These are phyloP conservation scores for Orchesella flavescens DNA, from an alignment of 2,888 invertebrate species.

Conservation along the genomic window DNA sequence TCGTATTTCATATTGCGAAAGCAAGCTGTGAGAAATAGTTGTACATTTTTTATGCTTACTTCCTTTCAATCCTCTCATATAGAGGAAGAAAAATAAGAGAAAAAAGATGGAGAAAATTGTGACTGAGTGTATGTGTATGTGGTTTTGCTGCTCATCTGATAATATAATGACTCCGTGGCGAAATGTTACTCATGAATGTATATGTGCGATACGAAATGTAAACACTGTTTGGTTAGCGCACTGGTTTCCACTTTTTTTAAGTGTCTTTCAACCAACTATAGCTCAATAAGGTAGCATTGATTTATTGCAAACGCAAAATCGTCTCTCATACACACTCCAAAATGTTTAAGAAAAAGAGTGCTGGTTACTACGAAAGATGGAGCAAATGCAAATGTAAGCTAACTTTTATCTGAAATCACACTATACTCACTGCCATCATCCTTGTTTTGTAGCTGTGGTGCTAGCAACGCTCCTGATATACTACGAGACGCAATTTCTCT, in stretches of 20 bases:
- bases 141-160: neutral
- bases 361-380: neutral
- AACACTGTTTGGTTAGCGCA: neutral
- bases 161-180: neutral
- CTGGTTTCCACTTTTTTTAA: conserved; percentile 1
- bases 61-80: neutral
- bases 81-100: neutral
- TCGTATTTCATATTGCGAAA: conserved; percentile 18
- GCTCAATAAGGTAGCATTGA: conserved; percentile 71
- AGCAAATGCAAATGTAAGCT: neutral
- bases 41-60: neutral
- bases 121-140: too few species aligned
- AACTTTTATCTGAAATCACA: conserved; percentile 26
- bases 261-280: conserved; percentile 30
- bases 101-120: too few species aligned
- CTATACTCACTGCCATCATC: neutral
- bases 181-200: too few species aligned
- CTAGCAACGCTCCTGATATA: neutral
- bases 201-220: neutral
- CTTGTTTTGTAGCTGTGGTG: too few species aligned
- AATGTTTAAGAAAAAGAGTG: neutral
- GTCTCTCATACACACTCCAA: conserved; percentile 8
- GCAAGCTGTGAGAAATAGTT: conserved; percentile 23
- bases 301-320: conserved; percentile 65
- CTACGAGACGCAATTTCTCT: conserved; percentile 18